phyloP scores from a whole-genome alignment of 2,797 vertebrate genomes.

The Clarias platycephalus region DNA sequence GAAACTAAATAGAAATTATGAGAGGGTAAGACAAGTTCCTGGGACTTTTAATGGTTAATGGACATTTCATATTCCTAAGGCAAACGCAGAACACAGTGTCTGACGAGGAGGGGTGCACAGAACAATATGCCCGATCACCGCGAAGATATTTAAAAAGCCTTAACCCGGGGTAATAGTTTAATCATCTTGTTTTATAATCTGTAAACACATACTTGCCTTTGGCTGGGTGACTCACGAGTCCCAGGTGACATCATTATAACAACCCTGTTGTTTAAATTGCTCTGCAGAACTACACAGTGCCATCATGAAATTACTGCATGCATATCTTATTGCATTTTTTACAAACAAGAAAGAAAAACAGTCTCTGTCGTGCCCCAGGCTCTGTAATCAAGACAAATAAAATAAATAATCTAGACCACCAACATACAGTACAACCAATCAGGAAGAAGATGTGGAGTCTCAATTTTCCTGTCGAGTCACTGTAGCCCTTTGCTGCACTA shows the following conservation, averaged over 20 bases:
- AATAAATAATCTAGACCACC: neutral
- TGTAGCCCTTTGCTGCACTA: neutral
- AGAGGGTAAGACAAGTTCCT: neutral
- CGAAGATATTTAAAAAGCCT: neutral
- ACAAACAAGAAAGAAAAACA: neutral
- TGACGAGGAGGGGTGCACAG: neutral
- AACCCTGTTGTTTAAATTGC: neutral
- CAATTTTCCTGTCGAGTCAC: neutral
- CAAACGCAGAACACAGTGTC: constrained; percentile 14
- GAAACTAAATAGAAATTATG: neutral
- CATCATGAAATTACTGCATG: neutral
- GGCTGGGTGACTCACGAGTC: neutral
- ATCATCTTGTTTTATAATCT: constrained; percentile 11
- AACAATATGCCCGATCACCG: too few relatives aligned
- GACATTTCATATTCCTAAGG: constrained; percentile 10
- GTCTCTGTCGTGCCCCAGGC: neutral
- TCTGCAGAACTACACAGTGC: neutral
- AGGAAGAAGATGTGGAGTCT: neutral
- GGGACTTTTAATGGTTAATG: neutral
- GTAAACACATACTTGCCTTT: constrained; percentile 4
- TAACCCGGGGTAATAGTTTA: neutral
- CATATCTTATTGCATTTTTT: constrained; percentile 8
- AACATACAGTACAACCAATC: neutral
- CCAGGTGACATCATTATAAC: constrained; percentile 25
- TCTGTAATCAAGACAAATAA: neutral